Evolutionary conservation across 2,888 invertebrate genomes (phyloP), one percentile per base, ranked within the genome.

Genomic region (Odiellus spinosus): DNA sequence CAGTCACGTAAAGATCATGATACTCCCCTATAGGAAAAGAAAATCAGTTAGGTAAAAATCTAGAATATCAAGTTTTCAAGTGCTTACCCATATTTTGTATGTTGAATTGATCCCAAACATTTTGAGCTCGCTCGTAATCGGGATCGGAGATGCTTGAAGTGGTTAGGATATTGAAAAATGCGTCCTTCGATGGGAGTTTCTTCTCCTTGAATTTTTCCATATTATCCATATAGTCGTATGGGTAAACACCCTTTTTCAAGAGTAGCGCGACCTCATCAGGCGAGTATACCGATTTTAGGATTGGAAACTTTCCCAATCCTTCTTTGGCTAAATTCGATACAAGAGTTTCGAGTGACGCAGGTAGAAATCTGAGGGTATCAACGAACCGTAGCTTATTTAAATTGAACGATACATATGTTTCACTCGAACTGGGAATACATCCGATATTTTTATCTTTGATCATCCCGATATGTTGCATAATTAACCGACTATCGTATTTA

Each of bases 151-250:
- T 47, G 19, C 47, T 15, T 21, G 51, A 47, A 8, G 40, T 44
- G 44, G 48, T 50, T 15, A 58, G 41, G 2, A 6, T 32, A 50
- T 51, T 49, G 47, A 51, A 53, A 45, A 57, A 58, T 4, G 10
- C 19, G 5, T 18, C 4, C 19, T 15, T 50, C 18, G 47, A 33
- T 45, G 52, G 56, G 1, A 60, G 50, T 42, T 11, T 6, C 52
- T 51, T 45, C 26, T 60, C 57, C 2, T 52, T 12, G 47, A 56
- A 59, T 39, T 44, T 52, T 32, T 52, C 45, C 42, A 46, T 50
- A 33, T 50, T 52, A 20, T 54, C 49, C 51, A 60, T 55, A 42
- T 57, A 59, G 18, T 60, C 57, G 52, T 59, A 61, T n/a, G 57
- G 58, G 48, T 56, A 59, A 6, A 59, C 51, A 15, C 59, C 57